Evolutionary conservation across 2,888 invertebrate species (phyloP).

Genomic region (Drosophila ustulata): DNA sequence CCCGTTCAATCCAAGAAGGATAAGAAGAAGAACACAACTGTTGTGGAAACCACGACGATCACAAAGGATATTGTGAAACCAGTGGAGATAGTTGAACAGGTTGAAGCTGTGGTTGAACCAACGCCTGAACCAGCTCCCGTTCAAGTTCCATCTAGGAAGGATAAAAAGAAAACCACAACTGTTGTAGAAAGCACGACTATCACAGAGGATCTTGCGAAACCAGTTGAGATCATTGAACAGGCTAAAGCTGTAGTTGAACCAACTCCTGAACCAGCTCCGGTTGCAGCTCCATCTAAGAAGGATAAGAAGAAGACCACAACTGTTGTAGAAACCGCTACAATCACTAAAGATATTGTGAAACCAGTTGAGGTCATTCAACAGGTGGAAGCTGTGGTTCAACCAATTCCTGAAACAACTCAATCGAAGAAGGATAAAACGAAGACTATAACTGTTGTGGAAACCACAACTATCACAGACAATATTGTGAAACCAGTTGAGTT

Average conservation of each 20-base stretch:
- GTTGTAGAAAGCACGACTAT: conserved; percentile 26
- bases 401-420: conserved; percentile 3
- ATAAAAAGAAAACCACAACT: conserved; percentile 19
- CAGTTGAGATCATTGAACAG: background rate
- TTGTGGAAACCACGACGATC: conserved; percentile 8
- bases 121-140: background rate
- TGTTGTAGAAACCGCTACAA: conserved; percentile 16
- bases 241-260: background rate
- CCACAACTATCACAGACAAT: conserved; percentile 1
- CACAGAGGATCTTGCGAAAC: background rate
- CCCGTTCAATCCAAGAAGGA: conserved; percentile 1
- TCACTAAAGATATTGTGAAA: background rate
- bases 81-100: background rate
- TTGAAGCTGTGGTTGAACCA: background rate
- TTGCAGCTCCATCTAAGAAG: background rate
- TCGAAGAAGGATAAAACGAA: background rate
- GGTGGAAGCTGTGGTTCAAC: background rate
- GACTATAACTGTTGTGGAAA: background rate
- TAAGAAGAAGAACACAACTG: conserved; percentile 4
- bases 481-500: background rate
- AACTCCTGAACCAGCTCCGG: background rate
- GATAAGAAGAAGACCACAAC: conserved; percentile 4
- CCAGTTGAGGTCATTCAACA: background rate
- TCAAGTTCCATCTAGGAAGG: background rate
- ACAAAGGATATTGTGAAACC: background rate